Evolutionary conservation across 1,140 invertebrate genomes (phyloP).

Genomic region (Stegodyphus mimosarum): DNA sequence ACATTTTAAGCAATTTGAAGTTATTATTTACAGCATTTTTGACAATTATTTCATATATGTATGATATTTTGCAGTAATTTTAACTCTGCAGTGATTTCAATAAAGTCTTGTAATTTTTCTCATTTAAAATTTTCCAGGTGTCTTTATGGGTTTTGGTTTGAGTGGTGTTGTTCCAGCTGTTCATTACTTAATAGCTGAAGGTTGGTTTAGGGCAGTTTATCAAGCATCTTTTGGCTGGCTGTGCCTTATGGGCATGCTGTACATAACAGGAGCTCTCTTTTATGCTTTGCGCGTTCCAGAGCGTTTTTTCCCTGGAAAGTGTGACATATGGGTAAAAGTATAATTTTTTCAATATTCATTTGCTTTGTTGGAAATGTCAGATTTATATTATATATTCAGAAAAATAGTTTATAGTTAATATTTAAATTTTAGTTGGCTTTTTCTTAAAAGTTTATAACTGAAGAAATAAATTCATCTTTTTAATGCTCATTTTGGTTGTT

Average conservation of each 20-base stretch:
- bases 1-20: too few relatives aligned
- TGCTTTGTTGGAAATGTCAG: too few relatives aligned
- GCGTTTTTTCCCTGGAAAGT: conserved; percentile 98
- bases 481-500: too few relatives aligned
- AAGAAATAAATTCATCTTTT: not conserved
- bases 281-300: conserved; percentile 97
- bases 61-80: too few relatives aligned
- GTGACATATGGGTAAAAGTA: conserved; percentile 92
- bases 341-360: not conserved
- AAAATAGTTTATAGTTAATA: too few relatives aligned
- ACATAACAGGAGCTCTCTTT: conserved; percentile 93
- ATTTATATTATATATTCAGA: too few relatives aligned
- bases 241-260: conserved; percentile 95
- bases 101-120: too few relatives aligned
- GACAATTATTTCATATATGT: too few relatives aligned
- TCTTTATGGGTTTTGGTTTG: conserved; percentile 95
- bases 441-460: not conserved
- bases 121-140: conserved; percentile 71
- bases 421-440: not conserved
- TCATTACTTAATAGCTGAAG: conserved; percentile 72
- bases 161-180: conserved; percentile 89
- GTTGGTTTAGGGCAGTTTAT: conserved; percentile 70
- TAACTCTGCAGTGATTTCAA: too few relatives aligned
- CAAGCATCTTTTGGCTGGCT: conserved; percentile 94
- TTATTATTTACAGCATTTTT: too few relatives aligned